Evolutionary conservation across 2,113 vertebrate genomes (phyloP), one percentile per base, ranked within the genome.

Genomic region (Sylvia atricapilla): DNA sequence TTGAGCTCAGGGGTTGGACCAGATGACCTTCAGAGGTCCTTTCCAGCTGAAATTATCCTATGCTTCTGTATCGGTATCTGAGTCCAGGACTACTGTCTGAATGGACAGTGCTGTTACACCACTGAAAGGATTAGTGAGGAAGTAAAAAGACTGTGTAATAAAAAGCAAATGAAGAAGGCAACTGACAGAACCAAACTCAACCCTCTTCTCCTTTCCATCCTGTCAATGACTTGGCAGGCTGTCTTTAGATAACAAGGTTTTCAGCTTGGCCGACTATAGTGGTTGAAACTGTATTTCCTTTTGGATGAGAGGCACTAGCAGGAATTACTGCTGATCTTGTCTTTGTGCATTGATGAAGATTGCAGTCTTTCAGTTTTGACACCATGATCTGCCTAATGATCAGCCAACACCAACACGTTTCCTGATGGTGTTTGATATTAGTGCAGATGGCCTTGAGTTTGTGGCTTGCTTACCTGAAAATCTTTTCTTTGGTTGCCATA

Each of bases 1-100:
- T 78, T 84, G 77, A 92, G 86, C 30, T 8, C 19, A 35, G 60
- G 41, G 60, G 5, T 44, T 87, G 93, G 83, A 59, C n/a, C 12
- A 35, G 37, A 28, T 93, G 94, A 95, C 96, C 93, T 96, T 95
- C 86, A 93, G 76, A 77, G n/a, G 64, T 89, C 84, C 80, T 86
- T 92, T 89, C 56, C 73, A 81, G 11, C 89, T 84, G 86, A 92
- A 95, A 72, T 78, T 43, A 15, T 47, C 53, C 50, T 30, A 0
- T 27, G 62, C 25, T 87, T 88, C 63, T 62, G 1, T 92, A 63
- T 33, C 3, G 13, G 39, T 78, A 3, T 67, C 63, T 74, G 72
- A 84, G 62, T 74, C 39, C 73, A 39, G 63, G 47, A 66, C 35
- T 72, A 3, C 69, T 37, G 24, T 49, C 64, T 16, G 66, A 77